These are phyloP conservation scores for Valencia hispanica DNA, from an alignment of 2,797 vertebrate species.

Conservation along the genomic window DNA sequence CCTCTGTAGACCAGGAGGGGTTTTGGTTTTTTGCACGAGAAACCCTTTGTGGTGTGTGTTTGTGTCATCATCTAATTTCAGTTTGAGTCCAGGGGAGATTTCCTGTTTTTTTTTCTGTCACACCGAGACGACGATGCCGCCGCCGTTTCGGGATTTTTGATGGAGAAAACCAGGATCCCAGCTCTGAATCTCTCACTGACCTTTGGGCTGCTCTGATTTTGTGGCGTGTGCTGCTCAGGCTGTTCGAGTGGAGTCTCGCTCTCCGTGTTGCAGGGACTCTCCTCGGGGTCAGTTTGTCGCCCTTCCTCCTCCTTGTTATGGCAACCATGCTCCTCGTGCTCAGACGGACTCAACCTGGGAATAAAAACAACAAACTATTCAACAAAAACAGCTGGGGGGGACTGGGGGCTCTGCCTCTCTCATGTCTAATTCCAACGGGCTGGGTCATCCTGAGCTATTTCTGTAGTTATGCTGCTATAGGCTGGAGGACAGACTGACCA, in stretches of 20 bases:
- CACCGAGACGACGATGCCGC: too few relatives aligned
- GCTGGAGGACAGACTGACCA: too few relatives aligned
- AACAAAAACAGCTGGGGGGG: not conserved
- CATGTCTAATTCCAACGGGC: too few relatives aligned
- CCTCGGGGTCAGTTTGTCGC: conserved; percentile 54
- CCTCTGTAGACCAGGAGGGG: conserved; percentile 3
- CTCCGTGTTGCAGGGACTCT: conserved; percentile 47
- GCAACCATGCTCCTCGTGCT: conserved; percentile 43
- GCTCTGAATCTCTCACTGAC: conserved; percentile 32
- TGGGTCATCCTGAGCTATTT: too few relatives aligned
- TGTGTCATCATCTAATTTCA: conserved; percentile 7
- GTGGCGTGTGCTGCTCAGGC: conserved; percentile 36
- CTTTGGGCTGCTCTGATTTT: conserved; percentile 49
- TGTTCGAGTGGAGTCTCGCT: conserved; percentile 46
- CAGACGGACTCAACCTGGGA: conserved; percentile 55
- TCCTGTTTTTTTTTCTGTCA: conserved; percentile 8
- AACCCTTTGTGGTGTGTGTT: conserved; percentile 1
- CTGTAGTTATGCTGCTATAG: too few relatives aligned
- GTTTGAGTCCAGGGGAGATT: not conserved
- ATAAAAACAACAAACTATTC: not conserved
- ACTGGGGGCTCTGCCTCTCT: too few relatives aligned
- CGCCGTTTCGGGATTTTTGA: not conserved
- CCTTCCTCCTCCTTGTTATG: conserved; percentile 33
- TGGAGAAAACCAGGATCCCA: not conserved
- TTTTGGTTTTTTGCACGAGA: not conserved